A percentile compares a stretch with the other conserved stretches of the same genome.
phyloP scores from a whole-genome alignment of 53 echinoderm and acorn worm species.

The Luidia sarsii region DNA sequence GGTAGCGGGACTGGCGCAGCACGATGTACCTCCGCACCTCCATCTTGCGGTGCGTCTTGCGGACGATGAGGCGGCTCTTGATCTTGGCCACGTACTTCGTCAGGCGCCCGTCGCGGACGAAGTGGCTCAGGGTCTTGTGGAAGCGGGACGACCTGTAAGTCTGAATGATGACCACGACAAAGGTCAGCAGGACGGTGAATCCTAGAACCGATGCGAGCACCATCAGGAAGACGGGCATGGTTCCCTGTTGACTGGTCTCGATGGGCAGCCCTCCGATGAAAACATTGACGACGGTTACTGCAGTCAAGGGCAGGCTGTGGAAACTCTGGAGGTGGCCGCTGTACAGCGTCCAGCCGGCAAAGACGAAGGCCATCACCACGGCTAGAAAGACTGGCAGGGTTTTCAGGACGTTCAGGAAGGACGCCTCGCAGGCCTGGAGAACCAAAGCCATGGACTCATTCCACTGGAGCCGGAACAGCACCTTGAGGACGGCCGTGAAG shows the following conservation, averaged over 20 bases:
- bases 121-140: conserved; percentile 41
- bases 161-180: conserved; percentile 46
- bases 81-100: conserved; percentile 22
- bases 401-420: conserved; percentile 24
- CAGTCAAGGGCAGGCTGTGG: conserved; percentile 14
- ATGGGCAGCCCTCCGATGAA: conserved; percentile 41
- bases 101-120: conserved; percentile 19
- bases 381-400: conserved; percentile 20
- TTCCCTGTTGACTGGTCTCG: conserved; percentile 23
- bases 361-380: conserved; percentile 41
- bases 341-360: conserved; percentile 50
- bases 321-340: conserved; percentile 35
- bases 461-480: conserved; percentile 37
- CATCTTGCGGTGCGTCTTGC: conserved; percentile 35
- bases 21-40: conserved; percentile 24
- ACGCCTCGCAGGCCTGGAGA: conserved; percentile 38
- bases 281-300: conserved; percentile 22
- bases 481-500: conserved; percentile 39
- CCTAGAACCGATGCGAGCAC: conserved; percentile 8
- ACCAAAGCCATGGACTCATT: conserved; percentile 6
- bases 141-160: conserved; percentile 44
- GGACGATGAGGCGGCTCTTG: conserved; percentile 18
- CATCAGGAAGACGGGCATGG: conserved; percentile 46
- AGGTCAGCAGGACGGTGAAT: conserved; percentile 26
- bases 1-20: conserved; percentile 21